A percentile compares a stretch with the other conserved stretches of the same genome.
Conservation (phyloP, 1,140 invertebrate genomes). For the Chionoecetes opilio region DNA sequence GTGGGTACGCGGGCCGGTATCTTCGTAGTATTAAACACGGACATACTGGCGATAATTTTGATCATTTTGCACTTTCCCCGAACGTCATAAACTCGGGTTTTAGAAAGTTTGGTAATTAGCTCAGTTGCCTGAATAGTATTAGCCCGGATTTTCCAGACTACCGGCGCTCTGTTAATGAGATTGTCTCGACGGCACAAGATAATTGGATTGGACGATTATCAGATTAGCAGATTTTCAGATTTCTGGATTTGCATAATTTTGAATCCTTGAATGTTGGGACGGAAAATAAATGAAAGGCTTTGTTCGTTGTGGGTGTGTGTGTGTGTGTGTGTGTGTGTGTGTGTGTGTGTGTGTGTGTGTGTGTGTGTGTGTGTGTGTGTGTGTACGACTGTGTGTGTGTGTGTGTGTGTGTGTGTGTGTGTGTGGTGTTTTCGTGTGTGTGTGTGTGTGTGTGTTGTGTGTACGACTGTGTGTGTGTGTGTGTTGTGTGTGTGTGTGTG, state of each 20-base stretch:
- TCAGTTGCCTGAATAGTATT: slow-evolving; percentile 76
- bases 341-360: slow-evolving; percentile 55
- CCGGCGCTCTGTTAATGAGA: slow-evolving; percentile 68
- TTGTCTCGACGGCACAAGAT: slow-evolving; percentile 64
- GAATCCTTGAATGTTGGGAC: slow-evolving; percentile 69
- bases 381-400: slow-evolving; percentile 34
- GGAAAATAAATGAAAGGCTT: slow-evolving; percentile 52
- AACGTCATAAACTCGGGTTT: slow-evolving; percentile 65
- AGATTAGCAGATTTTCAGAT: slow-evolving; percentile 76
- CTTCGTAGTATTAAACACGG: slow-evolving; percentile 63
- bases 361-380: slow-evolving; percentile 53
- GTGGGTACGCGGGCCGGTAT: slow-evolving; percentile 57
- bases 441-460: background rate
- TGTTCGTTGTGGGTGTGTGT: background rate
- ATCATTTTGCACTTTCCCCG: slow-evolving; percentile 69
- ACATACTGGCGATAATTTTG: slow-evolving; percentile 62
- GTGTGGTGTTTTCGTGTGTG: slow-evolving; percentile 31
- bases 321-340: slow-evolving; percentile 46
- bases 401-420: slow-evolving; percentile 55
- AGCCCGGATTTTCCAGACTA: slow-evolving; percentile 73
- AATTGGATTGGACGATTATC: slow-evolving; percentile 72
- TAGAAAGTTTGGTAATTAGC: slow-evolving; percentile 76
- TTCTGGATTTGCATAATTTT: slow-evolving; percentile 74
- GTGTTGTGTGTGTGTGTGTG: too few species aligned
- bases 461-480: too few species aligned